A percentile compares a stretch with the other conserved stretches of the same genome.
phyloP scores from a whole-genome alignment of 2,797 vertebrate genomes.

The Onychomys torridus region DNA sequence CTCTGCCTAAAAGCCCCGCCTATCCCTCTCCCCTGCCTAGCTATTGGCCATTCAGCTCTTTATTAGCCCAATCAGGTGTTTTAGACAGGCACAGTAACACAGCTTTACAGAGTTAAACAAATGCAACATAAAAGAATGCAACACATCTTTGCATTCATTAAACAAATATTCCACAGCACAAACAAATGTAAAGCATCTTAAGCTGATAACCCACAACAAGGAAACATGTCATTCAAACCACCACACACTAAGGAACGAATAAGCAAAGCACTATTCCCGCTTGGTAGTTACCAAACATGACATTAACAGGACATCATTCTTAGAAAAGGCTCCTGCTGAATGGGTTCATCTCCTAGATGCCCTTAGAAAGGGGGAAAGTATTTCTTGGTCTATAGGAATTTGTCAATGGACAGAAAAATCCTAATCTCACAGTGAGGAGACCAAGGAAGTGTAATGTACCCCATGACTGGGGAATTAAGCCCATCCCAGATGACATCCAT shows the following conservation, averaged over 20 bases:
- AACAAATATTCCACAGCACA: too few species aligned
- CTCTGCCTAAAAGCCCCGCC: too few species aligned
- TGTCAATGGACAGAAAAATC: background rate
- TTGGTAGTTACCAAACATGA: background rate
- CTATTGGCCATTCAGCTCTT: too few species aligned
- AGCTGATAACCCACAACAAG: too few species aligned
- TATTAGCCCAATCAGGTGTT: too few species aligned
- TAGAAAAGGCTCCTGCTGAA: background rate
- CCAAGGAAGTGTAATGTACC: background rate
- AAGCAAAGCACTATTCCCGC: background rate
- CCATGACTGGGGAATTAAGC: background rate
- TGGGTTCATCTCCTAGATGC: background rate
- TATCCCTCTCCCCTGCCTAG: too few species aligned
- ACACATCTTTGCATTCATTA: too few species aligned
- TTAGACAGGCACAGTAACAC: too few species aligned
- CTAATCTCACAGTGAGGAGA: background rate
- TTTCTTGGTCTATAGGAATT: background rate
- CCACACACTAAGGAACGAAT: background rate
- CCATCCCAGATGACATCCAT: background rate
- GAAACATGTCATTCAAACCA: background rate
- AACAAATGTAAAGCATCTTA: too few species aligned
- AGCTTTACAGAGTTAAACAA: too few species aligned
- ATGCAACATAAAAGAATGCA: too few species aligned
- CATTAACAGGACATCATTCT: background rate
- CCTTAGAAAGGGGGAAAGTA: background rate